Percentiles rank a stretch among this genome's conserved stretches.
Conservation (phyloP, 2,888 invertebrate species). For the Hofmannophila pseudospretella region DNA sequence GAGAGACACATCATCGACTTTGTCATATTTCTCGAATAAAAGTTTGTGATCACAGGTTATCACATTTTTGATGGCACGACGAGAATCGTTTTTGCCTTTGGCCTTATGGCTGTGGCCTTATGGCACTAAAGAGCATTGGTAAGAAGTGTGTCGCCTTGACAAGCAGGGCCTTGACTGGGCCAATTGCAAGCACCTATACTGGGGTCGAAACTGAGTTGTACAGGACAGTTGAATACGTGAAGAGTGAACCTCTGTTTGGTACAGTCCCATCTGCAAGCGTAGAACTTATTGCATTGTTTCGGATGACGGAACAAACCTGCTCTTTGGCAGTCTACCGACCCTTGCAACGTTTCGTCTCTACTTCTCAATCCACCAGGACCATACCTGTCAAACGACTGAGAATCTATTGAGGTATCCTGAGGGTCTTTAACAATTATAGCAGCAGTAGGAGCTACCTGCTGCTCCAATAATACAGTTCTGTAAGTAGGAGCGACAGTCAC, state of each 20-base stretch:
- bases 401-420: conserved; percentile 39
- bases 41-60: conserved; percentile 58
- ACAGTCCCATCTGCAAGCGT: conserved; percentile 88
- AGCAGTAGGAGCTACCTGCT: conserved; percentile 44
- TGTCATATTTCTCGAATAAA: conserved; percentile 31
- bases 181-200: conserved; percentile 88
- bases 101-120: conserved; percentile 13
- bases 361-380: conserved; percentile 80
- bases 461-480: conserved; percentile 53
- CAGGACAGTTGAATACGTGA: conserved; percentile 87
- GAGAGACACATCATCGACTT: conserved; percentile 50
- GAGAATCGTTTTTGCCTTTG: conserved; percentile 35
- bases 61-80: conserved; percentile 71
- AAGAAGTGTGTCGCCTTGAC: conserved; percentile 83
- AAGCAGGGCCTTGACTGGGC: conserved; percentile 88
- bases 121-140: conserved; percentile 63
- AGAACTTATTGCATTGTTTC: conserved; percentile 88
- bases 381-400: conserved; percentile 77
- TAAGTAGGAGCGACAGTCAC: conserved; percentile 66
- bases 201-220: conserved; percentile 86
- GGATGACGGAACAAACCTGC: conserved; percentile 84
- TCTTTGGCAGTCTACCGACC: conserved; percentile 79
- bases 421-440: conserved; percentile 23
- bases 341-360: conserved; percentile 78
- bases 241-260: conserved; percentile 86